Conservation (phyloP, 2,888 invertebrate species). For the Luffia ferchaultella region DNA sequence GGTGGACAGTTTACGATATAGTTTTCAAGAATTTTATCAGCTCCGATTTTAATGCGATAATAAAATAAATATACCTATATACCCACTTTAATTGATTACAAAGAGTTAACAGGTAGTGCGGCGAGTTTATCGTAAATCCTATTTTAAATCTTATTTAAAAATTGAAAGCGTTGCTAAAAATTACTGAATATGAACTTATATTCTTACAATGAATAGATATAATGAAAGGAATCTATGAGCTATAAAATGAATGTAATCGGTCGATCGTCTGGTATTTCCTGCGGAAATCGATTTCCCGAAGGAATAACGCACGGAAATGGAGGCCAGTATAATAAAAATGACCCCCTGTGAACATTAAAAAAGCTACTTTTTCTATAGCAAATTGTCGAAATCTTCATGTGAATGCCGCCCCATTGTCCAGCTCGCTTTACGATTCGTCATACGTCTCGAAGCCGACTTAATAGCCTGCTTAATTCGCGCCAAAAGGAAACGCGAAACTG, state of each 20-base stretch:
- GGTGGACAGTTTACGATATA: conserved; percentile 21
- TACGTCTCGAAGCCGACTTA: conserved; percentile 54
- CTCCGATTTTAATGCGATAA: background rate
- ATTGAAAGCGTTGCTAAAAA: too few species aligned
- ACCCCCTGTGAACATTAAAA: conserved; percentile 9
- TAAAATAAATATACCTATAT: too few species aligned
- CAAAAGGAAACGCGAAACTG: conserved; percentile 58
- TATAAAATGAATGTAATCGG: background rate
- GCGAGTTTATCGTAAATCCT: too few species aligned
- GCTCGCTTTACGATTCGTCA: conserved; percentile 52
- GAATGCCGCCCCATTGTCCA: conserved; percentile 38
- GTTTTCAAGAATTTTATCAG: background rate
- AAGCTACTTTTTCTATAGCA: conserved; percentile 25
- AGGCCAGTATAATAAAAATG: conserved; percentile 17
- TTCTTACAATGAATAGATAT: background rate
- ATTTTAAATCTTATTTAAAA: too few species aligned
- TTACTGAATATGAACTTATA: background rate
- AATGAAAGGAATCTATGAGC: background rate
- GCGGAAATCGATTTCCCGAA: conserved; percentile 19
- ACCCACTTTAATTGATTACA: too few species aligned
- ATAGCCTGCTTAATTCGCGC: conserved; percentile 61
- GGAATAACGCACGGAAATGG: conserved; percentile 19
- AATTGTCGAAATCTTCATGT: conserved; percentile 35
- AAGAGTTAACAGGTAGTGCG: too few species aligned
- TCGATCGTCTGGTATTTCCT: conserved; percentile 13